Base-by-base conservation (phyloP, 2,113 vertebrate species). In the Ceyx cyanopectus region DNA sequence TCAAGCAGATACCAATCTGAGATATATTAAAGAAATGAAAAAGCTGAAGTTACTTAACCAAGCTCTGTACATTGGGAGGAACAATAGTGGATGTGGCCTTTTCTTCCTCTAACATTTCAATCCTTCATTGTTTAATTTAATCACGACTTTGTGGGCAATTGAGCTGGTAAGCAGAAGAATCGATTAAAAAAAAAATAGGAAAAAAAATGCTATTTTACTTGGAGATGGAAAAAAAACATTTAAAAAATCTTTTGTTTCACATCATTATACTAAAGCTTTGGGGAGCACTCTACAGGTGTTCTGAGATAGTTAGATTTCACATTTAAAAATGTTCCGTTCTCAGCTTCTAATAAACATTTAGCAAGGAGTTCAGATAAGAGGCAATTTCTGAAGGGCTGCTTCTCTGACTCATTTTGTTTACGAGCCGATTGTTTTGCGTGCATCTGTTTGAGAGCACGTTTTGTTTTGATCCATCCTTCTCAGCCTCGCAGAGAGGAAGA, bases 21-120 rank as follows among this genome's bases (percentile, higher is more conserved):
- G 73, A 79, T 81, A 48, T 29, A 93, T 87, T 70, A 79, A 93
- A 96, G 61, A 89, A 94, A 89, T 41, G 6, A 90, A 60, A 75
- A 68, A 63, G 23, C 54, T 87, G 74, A 92, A 94, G 72, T 89
- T 92, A 93, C 67, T 82, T 84, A 72, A 63, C 41, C 40, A 29
- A 41, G 19, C 40, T 63, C 24, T 10, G 30, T 74, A 26, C 56
- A 13, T 62, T 89, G 65, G 34, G 69, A 32, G 17, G 85, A 95
- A 85, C 68, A 83, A 92, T 16, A 79, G 30, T 40, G 45, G 29
- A 29, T 19, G 34, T 4, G 78, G 75, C 45, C 45, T 91, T 83
- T 89, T 90, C 91, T 94, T 30, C 62, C n/a, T 37, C 14, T 54
- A 51, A 90, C 40, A 41, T 91, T 95, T 85, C 67, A 91, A 57